A percentile compares a stretch with the other conserved stretches of the same genome.
phyloP scores from a whole-genome alignment of 2,888 invertebrate genomes.

The Pomacea canaliculata region DNA sequence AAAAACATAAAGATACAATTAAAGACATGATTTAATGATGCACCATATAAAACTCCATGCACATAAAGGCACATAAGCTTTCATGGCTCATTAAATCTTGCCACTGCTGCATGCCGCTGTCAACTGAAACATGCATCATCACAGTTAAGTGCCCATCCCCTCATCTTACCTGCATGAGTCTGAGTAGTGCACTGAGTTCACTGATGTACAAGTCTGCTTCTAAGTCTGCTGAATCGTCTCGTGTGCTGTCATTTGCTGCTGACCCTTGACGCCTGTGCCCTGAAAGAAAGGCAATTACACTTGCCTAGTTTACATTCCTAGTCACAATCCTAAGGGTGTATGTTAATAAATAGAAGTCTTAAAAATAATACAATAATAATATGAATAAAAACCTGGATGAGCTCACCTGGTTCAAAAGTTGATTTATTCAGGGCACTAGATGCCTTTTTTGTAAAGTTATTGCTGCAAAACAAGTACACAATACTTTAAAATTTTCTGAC shows the following conservation, averaged over 20 bases:
- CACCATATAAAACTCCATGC: no score
- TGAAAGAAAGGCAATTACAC: slow-evolving; percentile 18
- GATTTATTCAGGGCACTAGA: slow-evolving; percentile 81
- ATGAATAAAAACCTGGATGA: not conserved
- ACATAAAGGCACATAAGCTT: no score
- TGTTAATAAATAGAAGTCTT: not conserved
- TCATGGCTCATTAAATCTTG: no score
- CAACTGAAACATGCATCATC: no score
- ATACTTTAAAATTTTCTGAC: not conserved
- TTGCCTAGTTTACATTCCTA: not conserved
- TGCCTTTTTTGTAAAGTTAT: slow-evolving; percentile 63
- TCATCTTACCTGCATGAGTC: slow-evolving; percentile 79
- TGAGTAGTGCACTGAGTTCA: slow-evolving; percentile 84
- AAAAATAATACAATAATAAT: not conserved
- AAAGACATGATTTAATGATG: no score
- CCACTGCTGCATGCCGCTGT: no score
- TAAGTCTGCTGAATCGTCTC: slow-evolving; percentile 79
- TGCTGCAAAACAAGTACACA: slow-evolving; percentile 36
- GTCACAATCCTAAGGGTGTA: not conserved
- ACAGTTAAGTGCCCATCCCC: no score
- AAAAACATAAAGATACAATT: no score
- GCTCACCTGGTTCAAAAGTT: slow-evolving; percentile 81
- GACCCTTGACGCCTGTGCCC: slow-evolving; percentile 57
- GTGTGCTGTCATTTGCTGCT: slow-evolving; percentile 72
- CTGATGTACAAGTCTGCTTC: slow-evolving; percentile 88